Percentiles rank a stretch among this genome's conserved stretches.
Evolutionary conservation across 2,797 vertebrate genomes (phyloP).

Genomic region (Ptychobarbus kaznakovi): DNA sequence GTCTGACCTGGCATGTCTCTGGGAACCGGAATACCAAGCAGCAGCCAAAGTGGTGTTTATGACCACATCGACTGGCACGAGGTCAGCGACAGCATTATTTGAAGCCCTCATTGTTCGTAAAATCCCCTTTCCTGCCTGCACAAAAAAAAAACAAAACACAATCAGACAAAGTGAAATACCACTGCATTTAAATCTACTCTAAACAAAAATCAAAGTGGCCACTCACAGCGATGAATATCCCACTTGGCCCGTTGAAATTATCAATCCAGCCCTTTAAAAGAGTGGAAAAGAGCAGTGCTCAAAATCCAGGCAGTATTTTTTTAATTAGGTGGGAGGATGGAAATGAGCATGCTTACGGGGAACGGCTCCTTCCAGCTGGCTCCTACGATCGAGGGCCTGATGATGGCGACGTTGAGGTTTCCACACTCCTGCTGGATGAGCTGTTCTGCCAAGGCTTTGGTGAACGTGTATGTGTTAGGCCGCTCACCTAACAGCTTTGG

Average conservation of each 20-base stretch:
- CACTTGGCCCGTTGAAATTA: slow-evolving; percentile 98
- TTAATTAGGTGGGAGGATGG: neutral
- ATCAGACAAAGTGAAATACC: neutral
- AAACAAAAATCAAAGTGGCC: slow-evolving; percentile 17
- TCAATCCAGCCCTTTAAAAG: slow-evolving; percentile 94
- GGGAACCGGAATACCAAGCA: slow-evolving; percentile 96
- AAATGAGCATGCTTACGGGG: slow-evolving; percentile 84
- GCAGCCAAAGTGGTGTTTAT: slow-evolving; percentile 92
- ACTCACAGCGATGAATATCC: slow-evolving; percentile 97
- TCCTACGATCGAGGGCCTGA: slow-evolving; percentile 96
- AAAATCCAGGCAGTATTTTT: slow-evolving; percentile 4
- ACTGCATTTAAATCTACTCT: neutral
- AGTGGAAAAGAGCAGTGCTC: slow-evolving; percentile 51
- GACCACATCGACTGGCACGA: slow-evolving; percentile 96
- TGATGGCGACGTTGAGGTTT: slow-evolving; percentile 90
- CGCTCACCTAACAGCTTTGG: slow-evolving; percentile 91
- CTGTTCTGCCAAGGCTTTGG: slow-evolving; percentile 96
- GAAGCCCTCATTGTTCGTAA: slow-evolving; percentile 97
- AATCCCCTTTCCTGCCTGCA: slow-evolving; percentile 97
- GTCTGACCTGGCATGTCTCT: slow-evolving; percentile 82
- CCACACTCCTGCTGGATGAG: slow-evolving; percentile 92
- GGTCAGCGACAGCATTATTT: slow-evolving; percentile 93
- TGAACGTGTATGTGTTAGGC: slow-evolving; percentile 96
- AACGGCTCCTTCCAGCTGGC: slow-evolving; percentile 99
- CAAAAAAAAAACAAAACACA: neutral